These are phyloP conservation scores for Drosophila bocqueti DNA, from an alignment of 1,140 invertebrate genomes.

Conservation along the genomic window DNA sequence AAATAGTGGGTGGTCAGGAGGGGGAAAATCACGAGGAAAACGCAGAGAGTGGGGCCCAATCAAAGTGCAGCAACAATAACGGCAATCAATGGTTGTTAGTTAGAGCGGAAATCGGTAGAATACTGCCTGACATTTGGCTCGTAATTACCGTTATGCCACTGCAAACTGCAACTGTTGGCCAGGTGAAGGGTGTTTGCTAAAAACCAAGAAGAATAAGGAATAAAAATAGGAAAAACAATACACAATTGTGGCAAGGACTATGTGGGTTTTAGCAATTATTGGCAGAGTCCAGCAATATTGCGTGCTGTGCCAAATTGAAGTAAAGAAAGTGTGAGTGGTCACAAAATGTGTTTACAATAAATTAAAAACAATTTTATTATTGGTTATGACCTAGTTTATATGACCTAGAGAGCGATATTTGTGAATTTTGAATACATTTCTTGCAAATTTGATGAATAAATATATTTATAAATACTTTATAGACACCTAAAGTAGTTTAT, in stretches of 20 bases:
- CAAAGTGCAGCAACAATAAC: conserved; percentile 64
- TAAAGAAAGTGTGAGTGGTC: conserved; percentile 13
- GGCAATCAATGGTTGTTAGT: conserved; percentile 80
- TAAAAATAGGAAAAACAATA: conserved; percentile 22
- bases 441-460: background rate
- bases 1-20: background rate
- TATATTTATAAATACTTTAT: background rate
- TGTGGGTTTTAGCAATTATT: conserved; percentile 21
- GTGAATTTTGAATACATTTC: background rate
- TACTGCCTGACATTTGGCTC: conserved; percentile 67
- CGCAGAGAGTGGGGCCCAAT: conserved; percentile 15
- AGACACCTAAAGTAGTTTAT: background rate
- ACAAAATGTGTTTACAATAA: conserved; percentile 14
- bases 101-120: conserved; percentile 73
- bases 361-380: background rate
- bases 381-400: background rate
- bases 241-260: conserved; percentile 2
- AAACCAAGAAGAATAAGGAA: background rate
- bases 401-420: background rate
- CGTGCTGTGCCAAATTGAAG: conserved; percentile 12
- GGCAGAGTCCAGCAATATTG: conserved; percentile 13
- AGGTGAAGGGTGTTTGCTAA: conserved; percentile 54
- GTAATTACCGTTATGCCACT: conserved; percentile 72
- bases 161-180: conserved; percentile 41
- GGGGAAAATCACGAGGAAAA: conserved; percentile 14